Evolutionary conservation across 30 jellyfish, hydroid and myxozoan species (phyloP).

Genomic region (Phacellophora camtschatica): DNA sequence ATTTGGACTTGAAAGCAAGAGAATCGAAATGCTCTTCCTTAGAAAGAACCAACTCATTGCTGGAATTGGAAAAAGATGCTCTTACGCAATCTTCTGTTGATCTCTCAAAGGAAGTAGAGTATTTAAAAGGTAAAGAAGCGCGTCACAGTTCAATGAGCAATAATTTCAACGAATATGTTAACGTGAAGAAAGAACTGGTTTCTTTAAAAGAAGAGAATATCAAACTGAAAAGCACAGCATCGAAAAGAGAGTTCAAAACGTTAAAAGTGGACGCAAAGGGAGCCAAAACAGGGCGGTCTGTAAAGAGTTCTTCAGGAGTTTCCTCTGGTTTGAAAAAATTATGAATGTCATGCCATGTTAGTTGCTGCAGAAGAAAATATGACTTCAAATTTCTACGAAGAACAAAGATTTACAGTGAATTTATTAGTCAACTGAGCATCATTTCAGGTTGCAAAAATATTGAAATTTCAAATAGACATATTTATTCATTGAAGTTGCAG

Average conservation of each 20-base stretch:
- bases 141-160: not conserved
- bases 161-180: slow-evolving; percentile 40
- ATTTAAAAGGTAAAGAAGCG: slow-evolving; percentile 26
- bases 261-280: not conserved
- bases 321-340: no score
- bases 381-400: no score
- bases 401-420: no score
- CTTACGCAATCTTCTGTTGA: slow-evolving; percentile 45
- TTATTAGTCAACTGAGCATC: no score
- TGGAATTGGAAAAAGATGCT: slow-evolving; percentile 50
- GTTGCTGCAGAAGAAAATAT: no score
- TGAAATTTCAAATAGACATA: no score
- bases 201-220: slow-evolving; percentile 30
- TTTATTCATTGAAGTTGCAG: no score
- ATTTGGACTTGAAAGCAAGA: not conserved
- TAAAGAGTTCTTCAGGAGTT: not conserved
- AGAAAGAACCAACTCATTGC: slow-evolving; percentile 18
- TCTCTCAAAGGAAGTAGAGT: slow-evolving; percentile 42
- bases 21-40: not conserved
- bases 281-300: not conserved
- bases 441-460: no score
- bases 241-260: slow-evolving; percentile 27
- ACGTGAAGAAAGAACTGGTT: slow-evolving; percentile 31
- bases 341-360: no score
- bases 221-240: not conserved